Percentiles rank a stretch among this genome's conserved stretches.
Conservation (phyloP, 2,888 invertebrate genomes). For the Bombylius major region DNA sequence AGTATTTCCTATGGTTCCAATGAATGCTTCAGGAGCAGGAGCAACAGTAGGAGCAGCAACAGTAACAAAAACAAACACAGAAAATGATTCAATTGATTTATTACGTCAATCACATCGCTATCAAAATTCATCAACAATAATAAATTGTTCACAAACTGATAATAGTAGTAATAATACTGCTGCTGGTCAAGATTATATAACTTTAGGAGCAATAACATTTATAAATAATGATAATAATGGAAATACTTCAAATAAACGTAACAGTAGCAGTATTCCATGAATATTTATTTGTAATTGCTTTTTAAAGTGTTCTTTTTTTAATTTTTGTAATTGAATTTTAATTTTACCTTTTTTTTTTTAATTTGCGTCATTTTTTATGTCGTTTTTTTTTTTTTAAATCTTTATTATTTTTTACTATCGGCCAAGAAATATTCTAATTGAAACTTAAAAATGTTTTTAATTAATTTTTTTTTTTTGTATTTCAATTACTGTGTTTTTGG, state of each 20-base stretch:
- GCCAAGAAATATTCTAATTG: too few species aligned
- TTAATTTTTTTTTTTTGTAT: too few species aligned
- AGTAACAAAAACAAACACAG: background rate
- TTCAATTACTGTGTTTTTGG: too few species aligned
- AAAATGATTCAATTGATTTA: background rate
- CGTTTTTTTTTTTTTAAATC: too few species aligned
- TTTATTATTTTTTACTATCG: too few species aligned
- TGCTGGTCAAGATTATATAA: too few species aligned
- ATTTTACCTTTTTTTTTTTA: too few species aligned
- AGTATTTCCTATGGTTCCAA: background rate
- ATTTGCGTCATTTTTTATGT: too few species aligned
- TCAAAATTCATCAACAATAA: too few species aligned
- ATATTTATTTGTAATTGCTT: conserved; percentile 8
- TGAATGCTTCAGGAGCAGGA: background rate
- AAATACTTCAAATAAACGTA: background rate
- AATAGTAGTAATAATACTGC: background rate
- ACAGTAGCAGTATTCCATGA: conserved; percentile 12
- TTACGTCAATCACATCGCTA: too few species aligned
- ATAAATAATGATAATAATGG: background rate
- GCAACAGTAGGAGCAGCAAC: background rate
- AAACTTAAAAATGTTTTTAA: too few species aligned
- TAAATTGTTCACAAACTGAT: background rate
- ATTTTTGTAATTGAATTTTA: background rate
- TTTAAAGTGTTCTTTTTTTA: conserved; percentile 5
- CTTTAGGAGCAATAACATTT: too few species aligned